Conservation (phyloP, 2,113 vertebrate species). For the Nothoprocta pentlandii region DNA sequence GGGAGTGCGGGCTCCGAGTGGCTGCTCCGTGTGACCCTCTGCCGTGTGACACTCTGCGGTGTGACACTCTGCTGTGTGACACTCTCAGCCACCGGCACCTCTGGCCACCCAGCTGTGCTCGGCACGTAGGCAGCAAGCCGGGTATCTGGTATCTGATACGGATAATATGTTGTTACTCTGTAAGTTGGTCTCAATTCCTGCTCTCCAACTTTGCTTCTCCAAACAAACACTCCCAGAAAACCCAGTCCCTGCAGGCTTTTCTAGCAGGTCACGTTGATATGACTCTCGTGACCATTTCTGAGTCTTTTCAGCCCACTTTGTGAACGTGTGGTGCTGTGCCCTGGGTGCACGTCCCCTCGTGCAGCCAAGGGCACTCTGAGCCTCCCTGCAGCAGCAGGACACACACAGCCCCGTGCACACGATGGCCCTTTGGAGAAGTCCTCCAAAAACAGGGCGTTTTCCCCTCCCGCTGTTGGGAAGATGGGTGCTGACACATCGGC, state of each 20-base stretch:
- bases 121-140: background rate
- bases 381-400: background rate
- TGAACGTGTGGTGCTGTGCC: background rate
- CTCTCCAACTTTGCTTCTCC: background rate
- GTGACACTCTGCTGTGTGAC: background rate
- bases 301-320: background rate
- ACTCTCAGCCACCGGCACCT: background rate
- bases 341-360: fast-evolving
- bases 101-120: constrained; percentile 32
- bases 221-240: background rate
- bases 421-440: background rate
- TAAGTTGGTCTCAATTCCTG: background rate
- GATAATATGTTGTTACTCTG: background rate
- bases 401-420: background rate
- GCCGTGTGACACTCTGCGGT: background rate
- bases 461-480: background rate
- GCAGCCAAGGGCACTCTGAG: fast-evolving
- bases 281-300: background rate
- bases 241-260: background rate
- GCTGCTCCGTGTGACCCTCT: constrained; percentile 10
- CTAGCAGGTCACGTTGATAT: background rate
- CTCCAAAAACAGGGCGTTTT: background rate
- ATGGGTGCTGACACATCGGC: fast-evolving
- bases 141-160: background rate
- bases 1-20: constrained; percentile 13